Evolutionary conservation across 2,888 invertebrate species (phyloP), one percentile per base, ranked within the genome.

Genomic region (Melolontha melolontha): DNA sequence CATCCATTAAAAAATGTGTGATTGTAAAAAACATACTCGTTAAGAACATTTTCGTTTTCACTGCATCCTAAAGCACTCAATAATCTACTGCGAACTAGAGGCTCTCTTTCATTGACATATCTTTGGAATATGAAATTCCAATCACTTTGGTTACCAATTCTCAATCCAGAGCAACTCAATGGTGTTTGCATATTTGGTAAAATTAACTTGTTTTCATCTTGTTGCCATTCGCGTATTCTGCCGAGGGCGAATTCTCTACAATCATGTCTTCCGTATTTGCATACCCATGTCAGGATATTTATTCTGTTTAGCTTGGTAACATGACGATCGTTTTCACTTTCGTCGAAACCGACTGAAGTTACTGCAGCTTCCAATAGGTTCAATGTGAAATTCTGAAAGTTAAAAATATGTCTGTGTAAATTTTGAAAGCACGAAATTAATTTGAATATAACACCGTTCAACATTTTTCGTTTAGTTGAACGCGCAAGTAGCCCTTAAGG

Each of bases 81-180:
- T 14, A 72, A 62, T 29, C 70, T 64, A 5, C 49, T 12, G 12
- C 63, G 59, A 2, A 66, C 50, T 42, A 40, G 39, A 8, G 59
- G 39, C 16, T 67, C 63, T 10, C 10, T n/a, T 7, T 14, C 54
- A 4, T 5, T 17, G n/a, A 50, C 52, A 17, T 88, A 86, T 0
- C 84, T 71, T 7, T 65, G 44, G 86, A 89, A 91, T 16, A 92
- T 81, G 73, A 84, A 86, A 1, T 88, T 76, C 86, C 92, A 94
- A 69, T 91, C 90, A 0, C 78, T 78, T n/a, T 78, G 75, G 0
- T 82, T 84, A 0, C 92, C 92, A 17, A 86, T 79, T 12, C 88
- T 87, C 11, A 95, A 85, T 1, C 87, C 92, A 29, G 87, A 88
- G 78, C 94, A 94, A 81, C 93, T 93, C 0, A 94, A 90, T 64